A percentile compares a stretch with the other conserved stretches of the same genome.
phyloP scores from a whole-genome alignment of 2,797 vertebrate genomes.

The Tolypeutes matacus region DNA sequence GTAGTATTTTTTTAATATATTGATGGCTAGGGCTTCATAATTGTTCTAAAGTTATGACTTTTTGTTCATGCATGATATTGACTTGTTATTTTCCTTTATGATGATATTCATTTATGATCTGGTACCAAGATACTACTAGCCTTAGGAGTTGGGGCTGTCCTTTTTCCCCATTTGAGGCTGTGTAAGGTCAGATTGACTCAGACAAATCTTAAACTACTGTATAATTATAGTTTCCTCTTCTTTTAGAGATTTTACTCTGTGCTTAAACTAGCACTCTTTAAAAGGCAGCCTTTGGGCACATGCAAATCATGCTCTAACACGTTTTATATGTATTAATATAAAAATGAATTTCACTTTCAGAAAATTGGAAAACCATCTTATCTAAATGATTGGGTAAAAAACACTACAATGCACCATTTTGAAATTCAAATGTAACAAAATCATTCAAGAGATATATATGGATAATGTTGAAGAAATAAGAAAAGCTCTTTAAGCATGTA shows the following conservation, averaged over 20 bases:
- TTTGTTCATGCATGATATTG: background rate
- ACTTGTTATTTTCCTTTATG: background rate
- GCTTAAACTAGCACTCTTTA: background rate
- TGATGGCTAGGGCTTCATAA: background rate
- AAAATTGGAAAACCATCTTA: background rate
- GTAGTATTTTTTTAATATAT: background rate
- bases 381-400: background rate
- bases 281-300: background rate
- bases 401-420: background rate
- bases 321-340: background rate
- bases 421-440: constrained; percentile 26
- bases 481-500: background rate
- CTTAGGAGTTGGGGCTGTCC: background rate
- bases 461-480: constrained; percentile 53
- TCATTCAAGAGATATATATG: constrained; percentile 87
- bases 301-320: background rate
- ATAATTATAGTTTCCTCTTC: background rate
- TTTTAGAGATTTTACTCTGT: background rate
- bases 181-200: background rate
- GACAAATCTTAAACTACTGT: background rate
- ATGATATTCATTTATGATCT: background rate
- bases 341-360: background rate
- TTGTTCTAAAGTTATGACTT: background rate
- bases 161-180: background rate
- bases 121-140: background rate